Conservation (phyloP, 2,888 invertebrate species). For the Lepidonotus clava region DNA sequence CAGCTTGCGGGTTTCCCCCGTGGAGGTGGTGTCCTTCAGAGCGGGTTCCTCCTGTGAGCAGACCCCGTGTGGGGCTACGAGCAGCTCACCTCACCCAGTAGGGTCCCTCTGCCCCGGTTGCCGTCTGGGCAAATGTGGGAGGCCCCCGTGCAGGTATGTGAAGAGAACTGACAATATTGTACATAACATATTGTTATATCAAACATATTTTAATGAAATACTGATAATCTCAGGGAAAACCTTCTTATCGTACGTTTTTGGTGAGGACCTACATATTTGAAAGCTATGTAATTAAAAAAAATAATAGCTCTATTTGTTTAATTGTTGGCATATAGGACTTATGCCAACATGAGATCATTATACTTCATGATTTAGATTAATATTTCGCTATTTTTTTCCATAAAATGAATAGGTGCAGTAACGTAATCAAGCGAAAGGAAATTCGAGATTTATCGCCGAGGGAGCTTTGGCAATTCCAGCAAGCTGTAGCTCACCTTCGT, state of each 20-base stretch:
- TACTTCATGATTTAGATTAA: no score
- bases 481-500: neutral
- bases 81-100: neutral
- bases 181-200: no score
- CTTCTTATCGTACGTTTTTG: no score
- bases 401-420: neutral
- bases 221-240: no score
- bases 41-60: slow-evolving; percentile 71
- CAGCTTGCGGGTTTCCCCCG: neutral
- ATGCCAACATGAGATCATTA: no score
- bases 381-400: no score
- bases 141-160: neutral
- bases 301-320: no score
- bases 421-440: neutral
- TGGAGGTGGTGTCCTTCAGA: slow-evolving; percentile 70
- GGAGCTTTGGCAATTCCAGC: slow-evolving; percentile 18
- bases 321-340: no score
- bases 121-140: neutral
- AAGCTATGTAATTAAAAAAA: no score
- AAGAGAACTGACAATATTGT: no score
- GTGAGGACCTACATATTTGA: no score
- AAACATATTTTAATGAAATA: neutral
- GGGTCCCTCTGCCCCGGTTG: neutral
- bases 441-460: neutral
- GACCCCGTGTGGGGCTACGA: slow-evolving; percentile 69